These are phyloP conservation scores for Oryctes rhinoceros DNA, from an alignment of 1,140 invertebrate genomes.

Conservation along the genomic window DNA sequence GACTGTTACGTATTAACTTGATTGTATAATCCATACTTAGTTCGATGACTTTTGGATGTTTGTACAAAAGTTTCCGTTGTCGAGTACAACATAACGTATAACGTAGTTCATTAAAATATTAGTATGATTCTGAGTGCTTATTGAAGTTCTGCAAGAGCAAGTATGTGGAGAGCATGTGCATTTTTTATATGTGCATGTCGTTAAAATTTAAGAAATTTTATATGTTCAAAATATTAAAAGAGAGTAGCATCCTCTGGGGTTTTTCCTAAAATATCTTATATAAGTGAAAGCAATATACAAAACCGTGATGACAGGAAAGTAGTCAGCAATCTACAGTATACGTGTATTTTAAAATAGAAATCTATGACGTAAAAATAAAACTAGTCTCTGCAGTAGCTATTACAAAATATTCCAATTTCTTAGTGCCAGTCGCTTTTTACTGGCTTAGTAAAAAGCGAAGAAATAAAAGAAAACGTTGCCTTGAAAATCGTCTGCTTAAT, in stretches of 20 bases:
- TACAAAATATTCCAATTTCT: neutral
- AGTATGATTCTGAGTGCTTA: too few species aligned
- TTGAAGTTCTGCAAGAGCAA: too few species aligned
- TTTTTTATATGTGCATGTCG: too few species aligned
- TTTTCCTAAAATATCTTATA: neutral
- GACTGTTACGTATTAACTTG: too few species aligned
- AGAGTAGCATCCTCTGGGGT: neutral
- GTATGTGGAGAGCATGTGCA: too few species aligned
- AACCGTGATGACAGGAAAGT: neutral
- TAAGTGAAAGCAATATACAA: constrained; percentile 9
- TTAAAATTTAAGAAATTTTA: too few species aligned
- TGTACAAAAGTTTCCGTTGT: too few species aligned
- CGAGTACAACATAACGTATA: too few species aligned
- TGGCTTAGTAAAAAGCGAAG: constrained; percentile 47
- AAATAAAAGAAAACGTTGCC: constrained; percentile 46
- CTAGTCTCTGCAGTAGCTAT: neutral
- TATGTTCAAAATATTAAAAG: neutral
- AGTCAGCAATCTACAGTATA: neutral
- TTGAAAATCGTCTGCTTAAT: constrained; percentile 46
- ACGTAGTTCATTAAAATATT: too few species aligned
- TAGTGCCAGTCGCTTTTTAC: constrained; percentile 22
- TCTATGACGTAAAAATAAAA: neutral
- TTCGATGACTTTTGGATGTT: too few species aligned
- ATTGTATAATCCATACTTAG: too few species aligned
- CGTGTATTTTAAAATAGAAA: constrained; percentile 1